phyloP scores from a whole-genome alignment of 1,140 invertebrate species.

The Ganaspis sp. region DNA sequence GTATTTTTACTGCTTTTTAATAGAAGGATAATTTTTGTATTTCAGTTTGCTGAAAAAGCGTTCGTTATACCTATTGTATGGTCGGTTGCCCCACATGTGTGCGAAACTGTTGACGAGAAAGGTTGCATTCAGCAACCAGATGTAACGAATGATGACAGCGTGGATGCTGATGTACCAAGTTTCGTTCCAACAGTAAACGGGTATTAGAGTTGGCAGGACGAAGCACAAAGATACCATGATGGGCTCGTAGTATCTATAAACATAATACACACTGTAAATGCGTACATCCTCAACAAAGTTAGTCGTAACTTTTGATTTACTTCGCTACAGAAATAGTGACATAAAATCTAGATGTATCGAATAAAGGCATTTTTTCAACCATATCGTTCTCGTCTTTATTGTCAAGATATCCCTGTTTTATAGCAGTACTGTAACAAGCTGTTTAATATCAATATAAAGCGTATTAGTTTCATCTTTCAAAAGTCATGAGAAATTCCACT shows the following conservation, averaged over 20 bases:
- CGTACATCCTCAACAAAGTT: not conserved
- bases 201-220: constrained; percentile 85
- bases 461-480: too few relatives aligned
- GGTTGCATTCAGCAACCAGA: constrained; percentile 87
- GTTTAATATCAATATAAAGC: too few relatives aligned
- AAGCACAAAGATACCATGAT: constrained; percentile 84
- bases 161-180: constrained; percentile 78
- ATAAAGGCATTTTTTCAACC: not conserved
- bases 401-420: not conserved
- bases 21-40: too few relatives aligned
- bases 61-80: constrained; percentile 80
- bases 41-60: not conserved
- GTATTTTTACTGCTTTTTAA: too few relatives aligned
- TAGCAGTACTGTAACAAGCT: not conserved
- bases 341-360: constrained; percentile 1
- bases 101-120: constrained; percentile 94
- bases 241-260: constrained; percentile 82
- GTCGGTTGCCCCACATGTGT: constrained; percentile 88
- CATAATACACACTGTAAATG: not conserved
- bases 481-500: too few relatives aligned
- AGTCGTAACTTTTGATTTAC: not conserved
- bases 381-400: not conserved
- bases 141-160: constrained; percentile 85
- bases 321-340: not conserved
- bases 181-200: constrained; percentile 87